Percentiles rank a stretch among this genome's conserved stretches.
These are phyloP conservation scores for Drosophila bocki DNA, from an alignment of 1,140 invertebrate species.

Conservation along the genomic window DNA sequence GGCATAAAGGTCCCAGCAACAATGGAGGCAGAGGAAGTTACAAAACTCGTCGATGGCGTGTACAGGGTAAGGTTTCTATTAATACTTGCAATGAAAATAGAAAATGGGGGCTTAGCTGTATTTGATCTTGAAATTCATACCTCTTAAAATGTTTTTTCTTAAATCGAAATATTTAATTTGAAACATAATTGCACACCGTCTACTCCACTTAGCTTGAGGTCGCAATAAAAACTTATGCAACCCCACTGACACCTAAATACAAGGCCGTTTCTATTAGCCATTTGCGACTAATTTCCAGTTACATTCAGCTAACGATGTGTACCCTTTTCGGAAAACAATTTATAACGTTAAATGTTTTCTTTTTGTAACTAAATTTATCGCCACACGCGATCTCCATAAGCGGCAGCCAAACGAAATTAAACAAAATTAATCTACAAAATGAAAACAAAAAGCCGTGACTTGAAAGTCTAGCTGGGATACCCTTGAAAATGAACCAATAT, in stretches of 20 bases:
- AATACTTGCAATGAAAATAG: constrained; percentile 9
- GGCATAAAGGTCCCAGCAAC: constrained; percentile 14
- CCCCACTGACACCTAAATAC: constrained; percentile 27
- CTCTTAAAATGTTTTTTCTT: background rate
- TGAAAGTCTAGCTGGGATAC: constrained; percentile 22
- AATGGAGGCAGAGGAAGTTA: constrained; percentile 95
- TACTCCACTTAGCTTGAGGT: constrained; percentile 18
- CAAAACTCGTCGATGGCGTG: constrained; percentile 94
- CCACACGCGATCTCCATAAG: constrained; percentile 59
- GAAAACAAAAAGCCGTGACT: constrained; percentile 43
- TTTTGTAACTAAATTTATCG: constrained; percentile 49
- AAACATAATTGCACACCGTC: constrained; percentile 4
- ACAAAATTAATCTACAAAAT: constrained; percentile 51
- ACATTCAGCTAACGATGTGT: constrained; percentile 33
- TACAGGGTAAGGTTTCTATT: constrained; percentile 90
- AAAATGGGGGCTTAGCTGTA: background rate
- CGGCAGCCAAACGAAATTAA: constrained; percentile 41
- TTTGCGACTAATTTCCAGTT: constrained; percentile 53
- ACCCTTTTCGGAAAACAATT: constrained; percentile 52
- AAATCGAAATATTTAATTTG: constrained; percentile 8
- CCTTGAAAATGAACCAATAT: constrained; percentile 26
- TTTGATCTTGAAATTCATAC: background rate
- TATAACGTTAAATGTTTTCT: constrained; percentile 46
- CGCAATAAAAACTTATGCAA: constrained; percentile 49
- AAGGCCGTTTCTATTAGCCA: constrained; percentile 68